Conservation (phyloP, 2,113 vertebrate species). For the Laterallus jamaicensis region DNA sequence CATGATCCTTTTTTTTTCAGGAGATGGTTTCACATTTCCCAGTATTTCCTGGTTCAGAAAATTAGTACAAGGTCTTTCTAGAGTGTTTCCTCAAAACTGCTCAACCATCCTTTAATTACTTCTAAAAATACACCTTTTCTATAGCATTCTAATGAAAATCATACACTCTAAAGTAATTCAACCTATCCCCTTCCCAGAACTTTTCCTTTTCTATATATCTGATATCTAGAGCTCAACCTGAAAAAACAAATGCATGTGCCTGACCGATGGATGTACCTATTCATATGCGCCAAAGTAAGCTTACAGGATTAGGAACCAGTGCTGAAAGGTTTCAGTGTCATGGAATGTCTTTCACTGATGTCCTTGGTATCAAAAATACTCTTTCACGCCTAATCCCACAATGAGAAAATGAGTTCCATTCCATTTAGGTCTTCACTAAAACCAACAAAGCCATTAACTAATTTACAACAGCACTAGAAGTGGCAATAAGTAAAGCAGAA, state of each 20-base stretch:
- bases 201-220: not conserved
- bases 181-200: not conserved
- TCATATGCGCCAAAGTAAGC: not conserved
- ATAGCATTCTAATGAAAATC: not conserved
- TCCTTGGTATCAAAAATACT: not conserved
- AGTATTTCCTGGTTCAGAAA: not conserved
- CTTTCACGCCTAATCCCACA: not conserved
- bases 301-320: not conserved
- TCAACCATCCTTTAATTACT: not conserved
- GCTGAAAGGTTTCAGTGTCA: not conserved
- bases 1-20: not conserved
- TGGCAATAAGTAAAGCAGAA: not conserved
- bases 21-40: not conserved
- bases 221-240: not conserved
- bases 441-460: not conserved
- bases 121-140: not conserved
- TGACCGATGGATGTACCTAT: not conserved
- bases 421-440: not conserved
- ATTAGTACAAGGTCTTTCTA: not conserved
- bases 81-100: not conserved
- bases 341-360: not conserved
- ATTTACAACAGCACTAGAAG: not conserved
- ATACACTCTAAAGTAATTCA: not conserved
- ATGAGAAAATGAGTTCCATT: not conserved
- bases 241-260: not conserved